Percentiles rank a stretch among this genome's conserved stretches.
Conservation (phyloP, 2,888 invertebrate genomes). For the Scaeva pyrastri region DNA sequence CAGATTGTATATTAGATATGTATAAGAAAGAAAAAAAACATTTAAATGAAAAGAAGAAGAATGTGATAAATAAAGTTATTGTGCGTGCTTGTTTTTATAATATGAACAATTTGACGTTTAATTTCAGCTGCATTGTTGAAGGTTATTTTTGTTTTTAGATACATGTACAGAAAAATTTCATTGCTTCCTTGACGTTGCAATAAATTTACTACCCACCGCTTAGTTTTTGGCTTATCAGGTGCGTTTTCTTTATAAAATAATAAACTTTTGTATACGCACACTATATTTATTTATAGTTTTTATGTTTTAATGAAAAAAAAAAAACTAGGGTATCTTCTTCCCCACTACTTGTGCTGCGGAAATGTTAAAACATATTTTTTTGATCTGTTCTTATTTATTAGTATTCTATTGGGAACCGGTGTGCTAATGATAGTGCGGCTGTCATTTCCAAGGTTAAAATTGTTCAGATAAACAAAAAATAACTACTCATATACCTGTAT, state of each 20-base stretch:
- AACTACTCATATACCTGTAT: conserved; percentile 25
- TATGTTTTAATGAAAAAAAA: conserved; percentile 5
- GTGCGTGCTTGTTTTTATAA: background rate
- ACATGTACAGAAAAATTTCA: background rate
- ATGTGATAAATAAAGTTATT: background rate
- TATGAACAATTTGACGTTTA: background rate
- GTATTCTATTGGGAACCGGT: conserved; percentile 49
- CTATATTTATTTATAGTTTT: conserved; percentile 27
- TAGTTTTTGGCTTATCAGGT: conserved; percentile 23
- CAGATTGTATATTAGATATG: background rate
- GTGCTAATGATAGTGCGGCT: conserved; percentile 33
- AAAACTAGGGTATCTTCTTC: conserved; percentile 5
- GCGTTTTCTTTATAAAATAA: conserved; percentile 29
- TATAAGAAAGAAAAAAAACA: background rate
- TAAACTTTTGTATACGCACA: conserved; percentile 3
- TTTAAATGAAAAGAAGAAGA: background rate
- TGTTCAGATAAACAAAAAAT: conserved; percentile 14
- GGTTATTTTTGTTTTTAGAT: background rate
- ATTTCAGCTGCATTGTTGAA: conserved; percentile 4
- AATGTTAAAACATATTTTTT: conserved; percentile 27
- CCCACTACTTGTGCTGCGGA: background rate
- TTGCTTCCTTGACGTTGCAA: background rate
- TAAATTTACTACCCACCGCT: conserved; percentile 15
- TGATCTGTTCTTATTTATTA: conserved; percentile 25
- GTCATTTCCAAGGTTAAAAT: conserved; percentile 47